Conservation (phyloP, 2,797 vertebrate species). For the Neopelma chrysocephalum region DNA sequence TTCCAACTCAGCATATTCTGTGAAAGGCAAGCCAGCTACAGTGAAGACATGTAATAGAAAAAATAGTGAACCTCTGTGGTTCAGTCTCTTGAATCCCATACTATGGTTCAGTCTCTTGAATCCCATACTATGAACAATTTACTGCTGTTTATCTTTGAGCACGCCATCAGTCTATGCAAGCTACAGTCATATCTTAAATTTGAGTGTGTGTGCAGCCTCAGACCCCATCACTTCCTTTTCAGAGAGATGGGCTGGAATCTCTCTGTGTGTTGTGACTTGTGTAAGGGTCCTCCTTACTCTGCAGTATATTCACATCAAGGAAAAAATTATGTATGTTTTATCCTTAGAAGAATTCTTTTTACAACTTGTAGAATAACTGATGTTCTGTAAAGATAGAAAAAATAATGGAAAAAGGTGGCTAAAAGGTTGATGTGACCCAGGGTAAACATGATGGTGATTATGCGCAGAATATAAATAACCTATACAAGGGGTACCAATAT, state of each 20-base stretch:
- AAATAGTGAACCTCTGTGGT: not conserved
- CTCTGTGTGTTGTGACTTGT: not conserved
- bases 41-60: not conserved
- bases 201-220: not conserved
- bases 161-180: not conserved
- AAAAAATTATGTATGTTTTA: not conserved
- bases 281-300: not conserved
- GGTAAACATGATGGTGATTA: conserved; percentile 48
- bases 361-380: not conserved
- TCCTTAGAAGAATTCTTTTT: not conserved
- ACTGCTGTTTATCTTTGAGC: not conserved
- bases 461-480: conserved; percentile 18
- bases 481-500: not conserved
- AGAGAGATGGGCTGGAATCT: not conserved
- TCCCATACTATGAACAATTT: not conserved
- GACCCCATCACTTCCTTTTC: not conserved
- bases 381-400: not conserved
- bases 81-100: not conserved
- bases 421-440: conserved; percentile 28
- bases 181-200: not conserved
- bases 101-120: not conserved
- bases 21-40: not conserved
- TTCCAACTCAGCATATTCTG: not conserved
- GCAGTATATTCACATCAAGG: not conserved
- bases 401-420: not conserved